phyloP scores from a whole-genome alignment of 2,797 vertebrate species.

The Pterois miles region DNA sequence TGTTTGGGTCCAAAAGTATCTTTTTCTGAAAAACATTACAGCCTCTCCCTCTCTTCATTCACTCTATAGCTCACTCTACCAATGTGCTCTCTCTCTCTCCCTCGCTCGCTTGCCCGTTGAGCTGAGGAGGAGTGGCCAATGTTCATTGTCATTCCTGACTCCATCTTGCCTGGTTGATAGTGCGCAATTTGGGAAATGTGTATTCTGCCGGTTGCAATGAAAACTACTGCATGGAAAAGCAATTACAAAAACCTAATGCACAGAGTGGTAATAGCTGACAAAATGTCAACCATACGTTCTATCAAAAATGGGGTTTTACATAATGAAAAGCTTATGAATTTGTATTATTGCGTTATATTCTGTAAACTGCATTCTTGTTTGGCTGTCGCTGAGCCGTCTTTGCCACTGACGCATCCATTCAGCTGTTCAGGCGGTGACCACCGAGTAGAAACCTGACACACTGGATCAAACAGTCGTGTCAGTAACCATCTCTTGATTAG shows the following conservation, averaged over 20 bases:
- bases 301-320: not conserved
- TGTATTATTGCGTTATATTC: not conserved
- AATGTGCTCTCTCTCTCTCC: too few species aligned
- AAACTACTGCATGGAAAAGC: not conserved
- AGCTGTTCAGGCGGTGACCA: not conserved
- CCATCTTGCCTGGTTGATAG: not conserved
- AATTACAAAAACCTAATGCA: not conserved
- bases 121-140: not conserved
- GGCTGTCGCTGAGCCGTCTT: not conserved
- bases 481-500: constrained; percentile 43
- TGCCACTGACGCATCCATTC: constrained; percentile 6
- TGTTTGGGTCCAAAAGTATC: too few species aligned
- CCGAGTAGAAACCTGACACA: constrained; percentile 7
- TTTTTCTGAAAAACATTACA: too few species aligned
- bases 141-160: not conserved
- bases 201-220: not conserved
- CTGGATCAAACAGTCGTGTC: constrained; percentile 28
- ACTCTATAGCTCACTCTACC: too few species aligned
- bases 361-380: not conserved
- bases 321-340: not conserved
- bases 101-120: too few species aligned
- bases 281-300: not conserved
- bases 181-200: not conserved
- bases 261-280: not conserved
- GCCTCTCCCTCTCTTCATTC: too few species aligned